Evolutionary conservation across 2,888 invertebrate species (phyloP).

Genomic region (Caenorhabditis macrosperma): DNA sequence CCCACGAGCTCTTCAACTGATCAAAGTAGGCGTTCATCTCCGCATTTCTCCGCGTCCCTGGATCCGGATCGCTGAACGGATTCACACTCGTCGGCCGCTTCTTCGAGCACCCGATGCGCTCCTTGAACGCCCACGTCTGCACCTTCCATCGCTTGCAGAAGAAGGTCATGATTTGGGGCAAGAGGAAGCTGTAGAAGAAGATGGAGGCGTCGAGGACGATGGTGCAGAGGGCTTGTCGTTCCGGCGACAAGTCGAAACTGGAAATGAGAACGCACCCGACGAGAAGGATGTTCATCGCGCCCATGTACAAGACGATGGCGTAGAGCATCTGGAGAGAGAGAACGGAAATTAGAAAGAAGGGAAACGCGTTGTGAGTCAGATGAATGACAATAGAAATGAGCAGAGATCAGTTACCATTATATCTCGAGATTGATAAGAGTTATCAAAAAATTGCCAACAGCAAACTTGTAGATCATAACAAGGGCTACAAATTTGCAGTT

Average conservation of each 20-base stretch:
- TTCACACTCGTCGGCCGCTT: neutral
- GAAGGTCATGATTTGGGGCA: conserved; percentile 45
- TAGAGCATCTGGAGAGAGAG: conserved; percentile 27
- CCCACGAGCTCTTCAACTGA: conserved; percentile 35
- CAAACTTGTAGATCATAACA: too few relatives aligned
- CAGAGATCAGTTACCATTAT: too few relatives aligned
- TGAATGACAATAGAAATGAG: too few relatives aligned
- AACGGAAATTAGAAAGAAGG: too few relatives aligned
- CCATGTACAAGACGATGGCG: conserved; percentile 26
- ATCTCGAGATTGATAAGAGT: too few relatives aligned
- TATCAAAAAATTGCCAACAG: too few relatives aligned
- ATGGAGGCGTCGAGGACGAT: conserved; percentile 13
- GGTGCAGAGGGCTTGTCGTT: conserved; percentile 19
- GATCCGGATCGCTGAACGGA: conserved; percentile 27
- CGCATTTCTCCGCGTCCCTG: conserved; percentile 15
- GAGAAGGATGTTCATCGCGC: conserved; percentile 27
- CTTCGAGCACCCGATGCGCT: conserved; percentile 11
- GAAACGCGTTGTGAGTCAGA: too few relatives aligned
- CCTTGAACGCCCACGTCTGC: conserved; percentile 8
- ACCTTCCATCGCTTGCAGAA: conserved; percentile 30
- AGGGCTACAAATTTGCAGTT: too few relatives aligned
- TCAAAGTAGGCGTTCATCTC: conserved; percentile 31
- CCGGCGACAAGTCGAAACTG: conserved; percentile 28
- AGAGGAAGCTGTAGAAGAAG: conserved; percentile 30
- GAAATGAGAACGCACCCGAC: conserved; percentile 29